Conservation (phyloP, 1,140 invertebrate species). For the Schlechtendalia chinensis region DNA sequence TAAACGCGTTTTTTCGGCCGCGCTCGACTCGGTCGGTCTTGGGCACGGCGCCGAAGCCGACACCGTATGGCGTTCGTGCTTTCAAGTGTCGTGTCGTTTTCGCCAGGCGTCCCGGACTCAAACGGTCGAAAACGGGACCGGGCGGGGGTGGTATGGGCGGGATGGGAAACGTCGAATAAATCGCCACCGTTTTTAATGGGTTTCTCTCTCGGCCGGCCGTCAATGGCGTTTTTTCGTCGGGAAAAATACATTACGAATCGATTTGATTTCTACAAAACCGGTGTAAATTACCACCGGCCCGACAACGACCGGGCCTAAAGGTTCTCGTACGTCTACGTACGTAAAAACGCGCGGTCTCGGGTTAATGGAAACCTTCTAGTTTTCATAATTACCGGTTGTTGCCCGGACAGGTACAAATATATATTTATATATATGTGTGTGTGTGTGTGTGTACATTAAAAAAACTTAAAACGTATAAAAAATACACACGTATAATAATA, state of each 20-base stretch:
- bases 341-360: neutral
- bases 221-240: conserved; percentile 24
- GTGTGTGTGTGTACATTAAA: neutral
- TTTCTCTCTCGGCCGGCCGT: neutral
- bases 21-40: too few species aligned
- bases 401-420: conserved; percentile 24
- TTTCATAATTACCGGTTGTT: conserved; percentile 35
- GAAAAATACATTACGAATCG: conserved; percentile 22
- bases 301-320: conserved; percentile 30
- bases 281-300: conserved; percentile 33
- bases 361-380: conserved; percentile 26
- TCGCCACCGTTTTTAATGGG: conserved; percentile 24
- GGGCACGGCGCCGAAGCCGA: too few species aligned
- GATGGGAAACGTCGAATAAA: conserved; percentile 37
- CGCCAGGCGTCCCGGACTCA: too few species aligned
- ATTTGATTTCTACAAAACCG: conserved; percentile 29
- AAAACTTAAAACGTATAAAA: conserved; percentile 31
- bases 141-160: too few species aligned
- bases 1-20: too few species aligned
- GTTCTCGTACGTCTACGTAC: neutral
- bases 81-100: too few species aligned
- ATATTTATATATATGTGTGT: neutral
- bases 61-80: too few species aligned
- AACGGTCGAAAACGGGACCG: too few species aligned
- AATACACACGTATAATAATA: neutral